Base-by-base conservation (phyloP, 2,797 vertebrate genomes). In the Bovichtus variegatus region DNA sequence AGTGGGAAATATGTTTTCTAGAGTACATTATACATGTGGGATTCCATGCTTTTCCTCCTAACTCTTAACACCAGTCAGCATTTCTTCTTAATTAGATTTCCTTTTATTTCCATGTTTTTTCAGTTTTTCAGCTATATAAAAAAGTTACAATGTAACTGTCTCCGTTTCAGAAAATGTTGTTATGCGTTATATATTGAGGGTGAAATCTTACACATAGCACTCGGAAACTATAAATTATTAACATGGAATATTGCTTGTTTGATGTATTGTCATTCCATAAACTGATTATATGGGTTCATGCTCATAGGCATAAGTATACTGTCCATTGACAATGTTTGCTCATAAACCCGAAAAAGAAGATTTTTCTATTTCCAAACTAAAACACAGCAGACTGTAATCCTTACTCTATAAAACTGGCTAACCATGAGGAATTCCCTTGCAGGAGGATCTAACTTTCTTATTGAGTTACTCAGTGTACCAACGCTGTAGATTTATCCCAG, bases 401-500 rank as follows among this genome's bases (percentile, higher is more conserved):
- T 76, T 44, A n/a, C 27, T 76, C 47, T 23, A 40, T 0, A 27
- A 67, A n/a, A 12, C 44, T 53, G 23, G 12, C 1, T 8, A 43
- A 40, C 44, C 31, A 29, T 40, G 53, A 76, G 34, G 63, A 54
- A 70, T 74, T 78, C 71, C 74, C 75, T 72, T 31, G 40, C 69
- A 81, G 47, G 21, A 77, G 12, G 49, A 50, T 71, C 38, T 27
- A 47, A 53, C 68, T 64, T 78, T 67, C 50, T 82, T 13, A 21
- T 69, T 36, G 46, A 79, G 41, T 66, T 57, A 27, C 76, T 64
- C 43, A 46, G 25, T 61, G 67, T 46, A 60, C 13, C 58, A 62
- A 19, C 5, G 1, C 69, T 76, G 64, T 72, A 80, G 67, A 80
- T 88, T 75, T 68, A 83, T 83, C 66, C 19, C 34, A 76, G 84